These are phyloP conservation scores for Uromys caudimaculatus DNA, from an alignment of 2,797 vertebrate species.

Conservation along the genomic window DNA sequence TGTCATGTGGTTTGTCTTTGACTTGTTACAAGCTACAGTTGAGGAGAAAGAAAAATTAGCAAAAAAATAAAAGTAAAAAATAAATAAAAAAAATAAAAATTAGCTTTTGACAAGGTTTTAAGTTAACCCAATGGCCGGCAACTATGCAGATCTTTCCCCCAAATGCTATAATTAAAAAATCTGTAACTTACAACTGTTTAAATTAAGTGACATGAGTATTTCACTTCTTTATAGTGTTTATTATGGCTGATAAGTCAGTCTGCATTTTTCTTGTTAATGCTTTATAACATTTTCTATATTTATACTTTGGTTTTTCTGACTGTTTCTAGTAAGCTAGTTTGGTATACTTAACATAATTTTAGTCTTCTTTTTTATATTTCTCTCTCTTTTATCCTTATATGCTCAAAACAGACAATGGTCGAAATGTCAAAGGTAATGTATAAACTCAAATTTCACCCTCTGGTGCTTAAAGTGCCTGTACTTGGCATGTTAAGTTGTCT, in stretches of 20 bases:
- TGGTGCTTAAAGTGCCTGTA: constrained; percentile 85
- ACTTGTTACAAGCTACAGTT: not conserved
- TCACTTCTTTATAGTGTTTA: constrained; percentile 35
- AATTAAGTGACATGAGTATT: constrained; percentile 45
- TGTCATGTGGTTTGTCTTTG: not conserved
- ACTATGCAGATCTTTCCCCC: not conserved
- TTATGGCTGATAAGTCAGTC: constrained; percentile 7
- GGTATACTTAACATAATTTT: constrained; percentile 81
- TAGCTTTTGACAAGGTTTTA: constrained; percentile 41
- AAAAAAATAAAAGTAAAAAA: too few species aligned
- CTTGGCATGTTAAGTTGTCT: constrained; percentile 89
- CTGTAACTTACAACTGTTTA: constrained; percentile 29
- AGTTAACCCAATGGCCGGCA: constrained; percentile 12
- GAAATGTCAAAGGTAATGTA: constrained; percentile 97
- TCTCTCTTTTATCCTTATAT: constrained; percentile 86
- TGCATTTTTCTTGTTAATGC: not conserved
- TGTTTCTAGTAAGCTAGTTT: constrained; percentile 61
- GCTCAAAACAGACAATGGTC: constrained; percentile 96
- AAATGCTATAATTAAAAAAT: constrained; percentile 1
- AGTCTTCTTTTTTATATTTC: constrained; percentile 80
- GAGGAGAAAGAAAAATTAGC: too few species aligned
- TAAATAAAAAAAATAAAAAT: too few species aligned
- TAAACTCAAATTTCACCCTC: constrained; percentile 79
- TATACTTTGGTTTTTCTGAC: constrained; percentile 74
- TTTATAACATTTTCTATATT: constrained; percentile 60